These are phyloP conservation scores for Gallinago undulata DNA, from an alignment of 2,113 vertebrate species.

Conservation along the genomic window DNA sequence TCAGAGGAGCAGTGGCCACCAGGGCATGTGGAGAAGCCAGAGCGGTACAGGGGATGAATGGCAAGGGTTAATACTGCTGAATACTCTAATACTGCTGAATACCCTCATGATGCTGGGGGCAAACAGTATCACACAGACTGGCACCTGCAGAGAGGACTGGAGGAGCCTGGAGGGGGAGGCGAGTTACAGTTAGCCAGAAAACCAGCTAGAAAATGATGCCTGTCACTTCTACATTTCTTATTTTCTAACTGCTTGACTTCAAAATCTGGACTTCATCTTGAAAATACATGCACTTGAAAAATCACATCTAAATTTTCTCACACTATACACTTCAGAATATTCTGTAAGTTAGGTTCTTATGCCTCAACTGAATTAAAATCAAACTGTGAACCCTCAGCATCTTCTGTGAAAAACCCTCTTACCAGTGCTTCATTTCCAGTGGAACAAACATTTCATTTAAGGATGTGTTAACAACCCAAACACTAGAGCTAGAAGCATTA, in stretches of 20 bases:
- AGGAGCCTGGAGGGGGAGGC: neutral
- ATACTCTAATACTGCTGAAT: neutral
- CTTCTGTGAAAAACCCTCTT: neutral
- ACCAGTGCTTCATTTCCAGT: neutral
- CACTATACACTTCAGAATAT: neutral
- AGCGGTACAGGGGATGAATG: rapidly evolving
- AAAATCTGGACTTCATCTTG: neutral
- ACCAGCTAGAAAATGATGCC: neutral
- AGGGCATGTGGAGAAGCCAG: rapidly evolving
- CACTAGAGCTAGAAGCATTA: neutral
- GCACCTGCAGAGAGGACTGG: neutral
- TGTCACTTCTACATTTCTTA: neutral
- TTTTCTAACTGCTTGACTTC: neutral
- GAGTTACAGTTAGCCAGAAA: neutral
- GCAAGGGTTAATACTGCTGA: neutral
- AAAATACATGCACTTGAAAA: neutral
- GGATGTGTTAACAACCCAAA: neutral
- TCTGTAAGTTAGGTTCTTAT: neutral
- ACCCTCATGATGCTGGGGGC: neutral
- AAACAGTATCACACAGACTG: neutral
- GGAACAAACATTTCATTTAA: neutral
- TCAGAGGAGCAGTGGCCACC: neutral
- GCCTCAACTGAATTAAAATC: neutral
- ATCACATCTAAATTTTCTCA: neutral
- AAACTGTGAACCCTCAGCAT: neutral